Base-by-base conservation (phyloP, 35 echinoderm and acorn worm genomes). In the Hemicentrotus pulcherrimus region DNA sequence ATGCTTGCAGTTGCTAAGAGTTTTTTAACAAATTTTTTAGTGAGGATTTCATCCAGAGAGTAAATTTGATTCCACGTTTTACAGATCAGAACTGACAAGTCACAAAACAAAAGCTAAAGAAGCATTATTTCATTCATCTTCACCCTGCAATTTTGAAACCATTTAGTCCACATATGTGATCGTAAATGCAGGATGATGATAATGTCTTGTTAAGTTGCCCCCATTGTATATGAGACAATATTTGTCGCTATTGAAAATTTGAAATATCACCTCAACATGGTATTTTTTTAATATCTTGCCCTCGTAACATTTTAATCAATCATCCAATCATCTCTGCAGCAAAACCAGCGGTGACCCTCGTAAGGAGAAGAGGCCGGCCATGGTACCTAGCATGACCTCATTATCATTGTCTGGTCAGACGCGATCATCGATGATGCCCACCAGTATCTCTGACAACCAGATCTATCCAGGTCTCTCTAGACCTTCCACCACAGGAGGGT, bases 371-470 rank as follows among this genome's bases (percentile, higher is more conserved):
- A 93, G 91, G 91, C 91, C 46, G 28, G 46, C 4, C 9, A 58
- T 47, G 46, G 31, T 93, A 14, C 47, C 91, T 58, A 16, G 18
- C 30, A 28, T 58, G 46, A 50, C 91, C 7, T 90, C 88, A 30
- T 89, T 15, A 71, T 90, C 88, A 30, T 45, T 28, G 24, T 90
- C 91, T 11, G 91, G 91, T 50, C 91, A 93, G 91, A 58, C 48
- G 4, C 16, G 91, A 31, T 47, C 91, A 31, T 47, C 91, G 91
- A 31, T 15, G 48, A 93, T 93, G 88, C 91, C 91, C 16, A 93
- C 91, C 5, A 93, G 91, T 58, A 93, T 93, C 48, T 93, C 91
- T 22, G 91, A 93, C 28, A 93, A 93, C 91, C 91, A 93, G 48
- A 93, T 93, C 28, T 93, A 93, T 31, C 91, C 91, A 16, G 48